Evolutionary conservation across 2,888 invertebrate species (phyloP), one percentile per base, ranked within the genome.

Genomic region (Drosophila sordidapex): DNA sequence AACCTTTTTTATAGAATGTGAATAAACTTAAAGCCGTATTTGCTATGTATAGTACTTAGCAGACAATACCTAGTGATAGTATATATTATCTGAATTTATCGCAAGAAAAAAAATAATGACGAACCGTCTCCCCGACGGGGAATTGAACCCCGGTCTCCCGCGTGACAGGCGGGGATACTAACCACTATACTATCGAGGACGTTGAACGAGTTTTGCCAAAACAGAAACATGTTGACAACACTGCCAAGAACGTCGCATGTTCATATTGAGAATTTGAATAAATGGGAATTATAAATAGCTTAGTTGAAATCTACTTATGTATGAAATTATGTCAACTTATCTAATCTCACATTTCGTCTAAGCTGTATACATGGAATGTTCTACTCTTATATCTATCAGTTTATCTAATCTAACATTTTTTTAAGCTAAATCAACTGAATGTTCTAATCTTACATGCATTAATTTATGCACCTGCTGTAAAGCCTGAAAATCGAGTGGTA

Each of bases 61-160:
- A 33, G 11, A 11, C 33, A 4, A 33, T 11, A 11, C 33, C 18
- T 36, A 0, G 36, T 36, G 15, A 2, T 18, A 43, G 7, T 21
- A 13, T 21, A 21, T 10, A 31, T 31, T 10, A 13, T 21, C 3
- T 13, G 2, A 7, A 7, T 8, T 3, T 46, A 21, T 46, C 13
- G 21, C 8, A 2, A 8, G 25, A 21, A 43, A 29, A 43, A 35
- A 29, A 15, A 2, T 13, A n/a, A 0, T n/a, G 29, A 6, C 25
- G 3, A 25, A 52, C 1, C 25, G 6, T 51, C 76, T 79, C 79
- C 78, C 79, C 79, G 79, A 77, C 79, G 77, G 78, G 78, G 79
- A 79, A 79, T 79, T 79, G 79, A 79, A 79, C 79, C 79, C 79
- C 77, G 79, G 79, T 79, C 79, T 79, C 81, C 79, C 79, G 79